Conservation (phyloP, 2,888 invertebrate species). For the Yponomeuta plumbellus region DNA sequence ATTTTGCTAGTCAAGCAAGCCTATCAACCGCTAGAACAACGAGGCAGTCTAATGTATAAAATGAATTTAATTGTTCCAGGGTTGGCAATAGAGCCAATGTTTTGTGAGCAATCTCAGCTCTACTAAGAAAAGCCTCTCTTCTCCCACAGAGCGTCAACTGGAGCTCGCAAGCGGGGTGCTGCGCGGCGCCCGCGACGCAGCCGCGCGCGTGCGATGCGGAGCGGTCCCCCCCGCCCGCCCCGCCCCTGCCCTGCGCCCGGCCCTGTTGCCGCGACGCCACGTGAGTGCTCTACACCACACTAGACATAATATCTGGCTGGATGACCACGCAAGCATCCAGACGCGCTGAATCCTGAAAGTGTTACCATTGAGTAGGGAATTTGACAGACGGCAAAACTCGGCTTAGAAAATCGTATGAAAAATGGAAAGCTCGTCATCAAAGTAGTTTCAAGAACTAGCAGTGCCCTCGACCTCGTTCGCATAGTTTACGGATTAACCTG, state of each 20-base stretch:
- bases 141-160: slow-evolving; percentile 61
- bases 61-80: no score
- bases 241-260: slow-evolving; percentile 58
- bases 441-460: no score
- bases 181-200: slow-evolving; percentile 68
- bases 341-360: no score
- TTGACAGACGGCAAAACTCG: background rate
- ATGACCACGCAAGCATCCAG: background rate
- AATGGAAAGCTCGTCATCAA: no score
- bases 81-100: background rate
- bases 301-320: no score
- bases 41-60: no score
- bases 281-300: slow-evolving; percentile 5
- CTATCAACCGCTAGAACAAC: no score
- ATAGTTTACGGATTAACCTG: no score
- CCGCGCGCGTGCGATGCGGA: slow-evolving; percentile 74
- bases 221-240: slow-evolving; percentile 69
- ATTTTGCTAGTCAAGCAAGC: no score
- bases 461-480: no score
- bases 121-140: slow-evolving; percentile 16
- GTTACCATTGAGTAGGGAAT: background rate
- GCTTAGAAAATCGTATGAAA: no score
- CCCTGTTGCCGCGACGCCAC: slow-evolving; percentile 45
- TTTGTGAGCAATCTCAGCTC: background rate
- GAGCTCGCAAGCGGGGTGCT: slow-evolving; percentile 64